Conservation (phyloP, 2,888 invertebrate genomes). For the Cosmopolites sordidus region DNA sequence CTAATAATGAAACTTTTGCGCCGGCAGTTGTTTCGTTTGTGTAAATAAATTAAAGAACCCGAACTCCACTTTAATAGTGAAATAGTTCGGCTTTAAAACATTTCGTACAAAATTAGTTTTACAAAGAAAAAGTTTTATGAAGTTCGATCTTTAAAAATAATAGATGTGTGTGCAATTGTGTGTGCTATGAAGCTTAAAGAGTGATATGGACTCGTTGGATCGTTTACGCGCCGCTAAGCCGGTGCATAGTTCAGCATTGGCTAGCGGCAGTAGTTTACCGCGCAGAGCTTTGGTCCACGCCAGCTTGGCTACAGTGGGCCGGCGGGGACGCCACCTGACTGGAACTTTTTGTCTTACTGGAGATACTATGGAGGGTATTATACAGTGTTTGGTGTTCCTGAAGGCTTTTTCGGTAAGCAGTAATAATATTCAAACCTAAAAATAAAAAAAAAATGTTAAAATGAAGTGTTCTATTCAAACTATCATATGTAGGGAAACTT, state of each 20-base stretch:
- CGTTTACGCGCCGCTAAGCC: slow-evolving; percentile 66
- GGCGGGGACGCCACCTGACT: slow-evolving; percentile 77
- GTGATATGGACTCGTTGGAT: slow-evolving; percentile 74
- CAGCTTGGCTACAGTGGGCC: slow-evolving; percentile 67
- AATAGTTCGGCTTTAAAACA: no score
- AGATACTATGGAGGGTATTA: slow-evolving; percentile 90
- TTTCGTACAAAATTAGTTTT: no score
- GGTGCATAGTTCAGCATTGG: slow-evolving; percentile 56
- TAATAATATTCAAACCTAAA: no score
- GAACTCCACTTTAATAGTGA: no score
- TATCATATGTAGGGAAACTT: no score
- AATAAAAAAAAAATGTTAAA: no score
- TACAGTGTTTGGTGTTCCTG: slow-evolving; percentile 87
- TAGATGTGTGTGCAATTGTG: neutral
- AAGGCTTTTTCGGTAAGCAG: slow-evolving; percentile 86
- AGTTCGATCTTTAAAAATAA: no score
- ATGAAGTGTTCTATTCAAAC: no score
- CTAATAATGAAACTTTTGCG: no score
- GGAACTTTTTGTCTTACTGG: slow-evolving; percentile 87
- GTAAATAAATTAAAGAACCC: no score
- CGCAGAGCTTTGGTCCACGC: slow-evolving; percentile 74
- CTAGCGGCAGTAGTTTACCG: slow-evolving; percentile 51
- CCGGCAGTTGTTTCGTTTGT: no score
- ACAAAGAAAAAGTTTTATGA: no score
- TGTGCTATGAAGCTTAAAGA: slow-evolving; percentile 22